phyloP scores from a whole-genome alignment of 2,888 invertebrate species.

The Nomada ruficornis region DNA sequence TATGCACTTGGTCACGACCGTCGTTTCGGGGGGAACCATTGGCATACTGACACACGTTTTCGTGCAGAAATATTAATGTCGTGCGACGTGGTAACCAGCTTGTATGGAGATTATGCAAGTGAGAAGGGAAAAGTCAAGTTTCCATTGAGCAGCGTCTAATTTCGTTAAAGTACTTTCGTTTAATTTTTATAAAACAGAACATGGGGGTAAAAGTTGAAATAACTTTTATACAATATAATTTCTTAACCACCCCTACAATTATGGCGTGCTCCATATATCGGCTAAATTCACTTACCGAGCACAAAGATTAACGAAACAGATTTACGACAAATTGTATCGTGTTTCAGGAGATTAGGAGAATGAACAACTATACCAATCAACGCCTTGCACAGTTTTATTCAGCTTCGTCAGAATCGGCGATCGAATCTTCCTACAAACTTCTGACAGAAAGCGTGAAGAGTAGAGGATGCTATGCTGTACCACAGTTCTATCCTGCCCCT shows the following conservation, averaged over 20 bases:
- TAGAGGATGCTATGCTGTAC: too few relatives aligned
- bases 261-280: too few relatives aligned
- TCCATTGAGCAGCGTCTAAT: too few relatives aligned
- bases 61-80: neutral
- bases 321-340: neutral
- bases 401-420: neutral
- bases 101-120: neutral
- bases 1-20: neutral
- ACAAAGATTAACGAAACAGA: neutral
- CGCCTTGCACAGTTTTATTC: neutral
- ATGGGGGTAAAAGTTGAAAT: too few relatives aligned
- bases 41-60: constrained; percentile 11
- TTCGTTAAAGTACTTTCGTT: too few relatives aligned
- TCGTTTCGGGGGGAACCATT: neutral
- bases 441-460: neutral
- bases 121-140: constrained; percentile 8
- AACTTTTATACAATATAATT: too few relatives aligned
- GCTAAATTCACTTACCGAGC: too few relatives aligned
- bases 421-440: neutral
- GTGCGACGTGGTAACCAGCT: neutral
- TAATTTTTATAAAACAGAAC: too few relatives aligned
- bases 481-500: neutral
- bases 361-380: neutral
- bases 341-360: neutral
- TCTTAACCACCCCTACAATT: too few relatives aligned